Evolutionary conservation across 2,113 vertebrate genomes (phyloP), one percentile per base, ranked within the genome.

Genomic region (Gopherus flavomarginatus): DNA sequence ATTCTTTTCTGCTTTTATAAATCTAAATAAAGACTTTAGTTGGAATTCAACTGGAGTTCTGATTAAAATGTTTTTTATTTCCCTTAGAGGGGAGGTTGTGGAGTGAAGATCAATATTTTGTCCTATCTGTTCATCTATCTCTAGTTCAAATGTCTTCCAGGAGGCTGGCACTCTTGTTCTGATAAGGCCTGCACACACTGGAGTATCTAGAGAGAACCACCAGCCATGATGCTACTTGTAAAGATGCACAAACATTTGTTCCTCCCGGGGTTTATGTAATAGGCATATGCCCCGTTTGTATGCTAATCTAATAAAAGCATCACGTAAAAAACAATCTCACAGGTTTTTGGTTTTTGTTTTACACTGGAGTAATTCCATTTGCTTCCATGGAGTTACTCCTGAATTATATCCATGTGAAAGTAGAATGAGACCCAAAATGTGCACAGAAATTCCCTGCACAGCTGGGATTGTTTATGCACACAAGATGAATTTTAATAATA

Each of bases 401-500:
- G 84, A 96, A 93, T 93, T 93, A 65, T 87, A 89, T 89, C 79
- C 69, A 65, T 72, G 26, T 72, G 84, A 95, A 94, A 42, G 19
- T 75, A 44, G 11, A 96, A 54, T 54, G 94, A 94, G 62, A 42
- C 14, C 81, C 35, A 95, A 3, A 72, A 47, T 92, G 94, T 85
- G 92, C 85, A 83, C 89, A 92, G 52, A 95, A 96, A 96, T 86
- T 90, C 49, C 92, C 85, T 14, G 38, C 77, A 95, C 96, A 97
- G 96, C 94, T 97, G 96, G 95, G 92, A 95, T 83, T 95, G 93
- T 87, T 97, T 97, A 97, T 81, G 95, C 75, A 92, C 87, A 97
- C 80, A 81, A 97, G 96, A 97, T 86, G 91, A 83, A 96, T 94
- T 87, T 95, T 95, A 93, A 81, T 89, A 95, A 94, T 90, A 96